These are phyloP conservation scores for Megaptera novaeangliae DNA, from an alignment of 2,113 vertebrate genomes.

Conservation along the genomic window DNA sequence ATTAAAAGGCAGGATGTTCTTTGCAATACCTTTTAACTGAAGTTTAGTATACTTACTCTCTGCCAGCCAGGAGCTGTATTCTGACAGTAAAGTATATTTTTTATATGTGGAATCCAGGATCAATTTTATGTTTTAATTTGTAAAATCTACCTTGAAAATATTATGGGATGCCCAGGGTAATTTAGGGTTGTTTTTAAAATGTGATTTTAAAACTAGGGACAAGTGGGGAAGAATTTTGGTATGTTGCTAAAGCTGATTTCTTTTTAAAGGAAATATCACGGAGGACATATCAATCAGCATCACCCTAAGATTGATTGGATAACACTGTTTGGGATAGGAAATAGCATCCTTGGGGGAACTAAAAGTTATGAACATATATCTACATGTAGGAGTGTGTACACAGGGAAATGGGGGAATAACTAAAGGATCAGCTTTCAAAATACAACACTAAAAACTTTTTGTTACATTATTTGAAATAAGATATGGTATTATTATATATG, in stretches of 20 bases:
- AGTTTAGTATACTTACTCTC: not conserved
- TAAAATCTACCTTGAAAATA: not conserved
- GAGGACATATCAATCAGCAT: not conserved
- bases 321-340: not conserved
- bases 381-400: not conserved
- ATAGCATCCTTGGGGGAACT: not conserved
- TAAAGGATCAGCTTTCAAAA: not conserved
- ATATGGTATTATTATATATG: not conserved
- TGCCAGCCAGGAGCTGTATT: not conserved
- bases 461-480: not conserved
- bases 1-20: constrained; percentile 55
- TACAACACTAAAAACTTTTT: not conserved
- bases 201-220: not conserved
- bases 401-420: not conserved
- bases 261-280: not conserved
- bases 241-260: not conserved
- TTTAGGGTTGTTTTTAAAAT: not conserved
- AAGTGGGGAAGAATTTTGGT: not conserved
- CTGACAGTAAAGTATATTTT: not conserved
- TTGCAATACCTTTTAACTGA: constrained; percentile 29
- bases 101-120: not conserved
- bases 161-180: not conserved
- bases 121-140: not conserved
- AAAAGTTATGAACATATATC: not conserved
- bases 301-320: not conserved